A percentile compares a stretch with the other conserved stretches of the same genome.
phyloP scores from a whole-genome alignment of 2,797 vertebrate genomes.

The Microctenopoma lineatum region DNA sequence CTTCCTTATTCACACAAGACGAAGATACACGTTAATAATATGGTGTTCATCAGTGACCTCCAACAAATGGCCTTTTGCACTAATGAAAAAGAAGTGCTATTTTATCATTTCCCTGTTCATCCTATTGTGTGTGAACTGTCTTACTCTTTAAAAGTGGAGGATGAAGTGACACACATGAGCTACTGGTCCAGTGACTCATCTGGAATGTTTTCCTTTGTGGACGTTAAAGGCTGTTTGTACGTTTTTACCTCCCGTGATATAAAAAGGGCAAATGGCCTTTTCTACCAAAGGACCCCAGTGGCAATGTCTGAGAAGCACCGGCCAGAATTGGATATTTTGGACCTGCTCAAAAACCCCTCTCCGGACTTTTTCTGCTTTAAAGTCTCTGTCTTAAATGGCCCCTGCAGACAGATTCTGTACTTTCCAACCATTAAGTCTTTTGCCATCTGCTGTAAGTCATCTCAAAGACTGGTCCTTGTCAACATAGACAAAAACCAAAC shows the following conservation, averaged over 20 bases:
- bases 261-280: background rate
- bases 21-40: background rate
- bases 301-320: no score
- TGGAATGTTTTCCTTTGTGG: conserved; percentile 70
- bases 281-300: fast-evolving
- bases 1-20: background rate
- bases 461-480: conserved; percentile 1
- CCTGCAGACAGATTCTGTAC: background rate
- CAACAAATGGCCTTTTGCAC: background rate
- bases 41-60: conserved; percentile 8
- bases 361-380: background rate
- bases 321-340: background rate
- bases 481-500: no score
- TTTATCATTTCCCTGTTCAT: no score
- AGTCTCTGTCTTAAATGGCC: fast-evolving
- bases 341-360: background rate
- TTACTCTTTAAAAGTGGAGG: background rate
- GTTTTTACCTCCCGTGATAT: conserved; percentile 61
- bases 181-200: conserved; percentile 63
- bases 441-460: background rate
- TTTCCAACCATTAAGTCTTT: background rate
- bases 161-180: background rate
- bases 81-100: no score
- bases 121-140: no score
- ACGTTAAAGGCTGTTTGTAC: conserved; percentile 62